Conservation (phyloP, 2,113 vertebrate genomes). For the Eira barbara region DNA sequence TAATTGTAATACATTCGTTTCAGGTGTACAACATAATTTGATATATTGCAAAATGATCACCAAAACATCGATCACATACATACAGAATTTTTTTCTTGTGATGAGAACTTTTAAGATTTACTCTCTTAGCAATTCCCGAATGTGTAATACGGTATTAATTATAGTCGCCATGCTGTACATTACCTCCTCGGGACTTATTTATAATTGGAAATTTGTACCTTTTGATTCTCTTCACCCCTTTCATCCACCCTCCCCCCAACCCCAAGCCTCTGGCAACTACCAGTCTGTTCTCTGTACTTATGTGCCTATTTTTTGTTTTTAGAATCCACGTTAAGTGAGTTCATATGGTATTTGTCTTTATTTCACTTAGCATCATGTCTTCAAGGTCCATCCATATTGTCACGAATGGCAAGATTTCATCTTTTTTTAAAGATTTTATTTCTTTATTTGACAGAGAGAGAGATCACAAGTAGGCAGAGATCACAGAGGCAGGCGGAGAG, state of each 20-base stretch:
- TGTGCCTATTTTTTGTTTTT: not conserved
- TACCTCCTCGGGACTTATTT: not conserved
- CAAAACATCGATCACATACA: not conserved
- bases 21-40: not conserved
- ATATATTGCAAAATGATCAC: not conserved
- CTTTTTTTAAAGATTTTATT: not conserved
- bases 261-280: not conserved
- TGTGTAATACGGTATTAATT: not conserved
- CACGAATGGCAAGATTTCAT: not conserved
- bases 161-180: not conserved
- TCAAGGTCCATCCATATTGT: not conserved
- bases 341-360: not conserved
- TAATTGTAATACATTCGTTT: not conserved
- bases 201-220: not conserved
- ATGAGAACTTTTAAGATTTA: too few species aligned
- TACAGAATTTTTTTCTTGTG: not conserved
- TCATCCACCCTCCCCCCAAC: not conserved
- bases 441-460: too few species aligned
- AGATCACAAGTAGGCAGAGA: too few species aligned
- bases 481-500: too few species aligned
- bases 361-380: not conserved
- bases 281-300: not conserved
- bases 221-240: not conserved
- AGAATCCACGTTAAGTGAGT: not conserved
- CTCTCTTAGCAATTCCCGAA: not conserved